Evolutionary conservation across 2,113 vertebrate species (phyloP), one percentile per base, ranked within the genome.

Genomic region (Chlamydotis undulata): DNA sequence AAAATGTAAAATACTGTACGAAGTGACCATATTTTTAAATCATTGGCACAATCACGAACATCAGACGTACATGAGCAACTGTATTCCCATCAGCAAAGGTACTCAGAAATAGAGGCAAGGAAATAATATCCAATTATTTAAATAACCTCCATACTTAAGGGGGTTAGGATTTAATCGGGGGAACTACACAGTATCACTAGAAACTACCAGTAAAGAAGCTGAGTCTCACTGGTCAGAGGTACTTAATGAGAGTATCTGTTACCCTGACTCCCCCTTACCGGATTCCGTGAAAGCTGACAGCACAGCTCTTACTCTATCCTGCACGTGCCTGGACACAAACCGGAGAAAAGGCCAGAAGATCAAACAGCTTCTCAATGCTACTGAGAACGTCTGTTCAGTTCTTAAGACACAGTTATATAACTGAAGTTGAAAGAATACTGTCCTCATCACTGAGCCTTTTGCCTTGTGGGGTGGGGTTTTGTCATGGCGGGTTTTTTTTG

Each of bases 231-330:
- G 35, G 10, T 65, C 55, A 70, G 60, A 82, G 26, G 52, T 9
- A 59, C 50, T 69, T 59, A 37, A 52, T 24, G 53, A 37, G 71
- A 69, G 39, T 23, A 43, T 6, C 33, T 64, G 9, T 41, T 85
- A 37, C 19, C 12, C 37, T 43, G 31, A 1, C 67, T 55, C 28
- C 6, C 64, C 53, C 29, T 35, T 14, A 22, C 25, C 3, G 69
- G 47, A 25, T 76, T 26, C 33, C 0, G 1, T 24, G 12, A 33
- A 31, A 73, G 43, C 18, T 3, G 11, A 41, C 28, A 24, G 37
- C 0, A 0, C 37, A 7, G 50, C n/a, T 53, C 29, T n/a, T 16
- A 5, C 8, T 31, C 47, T 14, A 5, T 7, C 26, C 31, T 70
- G 39, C 39, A 13, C 1, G 1, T 24, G 26, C 19, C n/a, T 52